Evolutionary conservation across 1,140 invertebrate species (phyloP).

Genomic region (Neomicropteryx cornuta): DNA sequence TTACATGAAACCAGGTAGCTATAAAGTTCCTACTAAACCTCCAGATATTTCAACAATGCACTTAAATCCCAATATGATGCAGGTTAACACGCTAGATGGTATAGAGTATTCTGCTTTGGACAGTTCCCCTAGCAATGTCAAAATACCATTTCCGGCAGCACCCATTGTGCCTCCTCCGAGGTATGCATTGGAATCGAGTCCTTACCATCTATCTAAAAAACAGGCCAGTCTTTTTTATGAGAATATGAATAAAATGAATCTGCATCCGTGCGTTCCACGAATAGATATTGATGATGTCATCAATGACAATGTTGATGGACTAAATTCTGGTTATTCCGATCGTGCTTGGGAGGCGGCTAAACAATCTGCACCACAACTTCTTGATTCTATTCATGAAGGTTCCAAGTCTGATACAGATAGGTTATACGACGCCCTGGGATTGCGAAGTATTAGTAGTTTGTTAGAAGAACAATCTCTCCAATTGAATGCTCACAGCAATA

Average conservation of each 20-base stretch:
- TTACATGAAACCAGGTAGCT: conserved; percentile 39
- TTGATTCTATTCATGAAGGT: conserved; percentile 34
- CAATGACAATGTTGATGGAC: too few species aligned
- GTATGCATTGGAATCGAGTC: conserved; percentile 33
- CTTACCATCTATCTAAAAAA: conserved; percentile 17
- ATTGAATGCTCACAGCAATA: too few species aligned
- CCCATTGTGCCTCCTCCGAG: conserved; percentile 33
- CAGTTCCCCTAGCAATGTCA: conserved; percentile 20
- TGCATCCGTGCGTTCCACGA: too few species aligned
- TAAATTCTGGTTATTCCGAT: conserved; percentile 28
- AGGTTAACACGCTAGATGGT: too few species aligned
- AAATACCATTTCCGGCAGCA: conserved; percentile 23
- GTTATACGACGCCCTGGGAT: conserved; percentile 30
- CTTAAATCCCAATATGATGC: conserved; percentile 6
- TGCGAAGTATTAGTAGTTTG: too few species aligned
- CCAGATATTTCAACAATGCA: conserved; percentile 23
- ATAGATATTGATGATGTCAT: too few species aligned
- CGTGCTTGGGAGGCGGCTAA: conserved; percentile 39
- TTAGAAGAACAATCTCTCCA: too few species aligned
- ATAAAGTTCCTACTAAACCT: conserved; percentile 37
- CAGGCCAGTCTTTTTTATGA: too few species aligned
- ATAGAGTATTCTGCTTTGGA: conserved; percentile 24
- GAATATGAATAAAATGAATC: too few species aligned
- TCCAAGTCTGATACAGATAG: conserved; percentile 31
- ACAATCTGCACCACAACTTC: conserved; percentile 34